Evolutionary conservation across 2,888 invertebrate species (phyloP), one percentile per base, ranked within the genome.

Genomic region (Unio pictorum): DNA sequence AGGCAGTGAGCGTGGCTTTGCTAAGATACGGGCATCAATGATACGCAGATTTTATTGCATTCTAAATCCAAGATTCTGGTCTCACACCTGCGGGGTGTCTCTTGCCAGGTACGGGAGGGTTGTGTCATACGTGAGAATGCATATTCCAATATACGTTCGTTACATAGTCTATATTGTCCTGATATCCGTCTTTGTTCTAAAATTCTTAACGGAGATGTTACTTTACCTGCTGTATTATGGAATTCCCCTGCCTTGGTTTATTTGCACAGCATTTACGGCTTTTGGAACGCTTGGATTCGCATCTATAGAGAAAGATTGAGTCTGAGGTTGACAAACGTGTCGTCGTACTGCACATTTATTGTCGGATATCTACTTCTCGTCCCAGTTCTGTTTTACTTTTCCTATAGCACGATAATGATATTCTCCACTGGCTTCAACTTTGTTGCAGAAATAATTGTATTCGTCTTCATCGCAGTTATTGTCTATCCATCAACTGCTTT

Each of bases 401-500:
- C 64, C 45, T 45, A 67, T 61, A 8, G 61, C 67, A n/a, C 45
- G 11, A 45, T 45, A 45, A 26, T 60, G 8, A 61, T 70, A 3
- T 70, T 72, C 54, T 68, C 66, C 8, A 55, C 45, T 1, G 70
- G 70, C 57, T 75, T 75, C 34, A 30, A 68, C n/a, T 74, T 71
- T n/a, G 8, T 74, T 7, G 56, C 69, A 6, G 57, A 71, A 34
- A 34, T 74, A 8, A 15, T 74, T 45, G 67, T 72, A 6, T 72
- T 69, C 57, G 30, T 69, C 26, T 72, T 71, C n/a, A 23, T 74
- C 23, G 63, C 74, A 1, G 69, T 74, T 5, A 65, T 74, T 17
- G 58, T 74, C 11, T 74, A 69, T 11, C 74, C 74, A 5, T 57
- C 71, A 0, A 55, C 55, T n/a, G 58, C 74, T 8, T 74, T 74